Conservation (phyloP, 2,797 vertebrate species). For the Tinamus major region DNA sequence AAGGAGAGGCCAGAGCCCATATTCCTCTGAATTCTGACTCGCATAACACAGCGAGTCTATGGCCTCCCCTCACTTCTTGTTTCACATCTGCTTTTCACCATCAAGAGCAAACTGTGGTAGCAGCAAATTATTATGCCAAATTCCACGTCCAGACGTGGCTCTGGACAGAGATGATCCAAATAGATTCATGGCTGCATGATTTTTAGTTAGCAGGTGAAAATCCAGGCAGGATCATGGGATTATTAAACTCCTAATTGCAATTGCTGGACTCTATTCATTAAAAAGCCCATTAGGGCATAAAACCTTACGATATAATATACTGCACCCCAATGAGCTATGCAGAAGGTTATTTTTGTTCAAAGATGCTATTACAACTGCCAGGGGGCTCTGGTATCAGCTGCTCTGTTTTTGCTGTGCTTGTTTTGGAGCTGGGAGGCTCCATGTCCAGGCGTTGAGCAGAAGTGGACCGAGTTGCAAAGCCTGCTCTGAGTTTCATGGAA, state of each 20-base stretch:
- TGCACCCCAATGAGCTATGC: not conserved
- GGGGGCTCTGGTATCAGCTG: not conserved
- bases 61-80: not conserved
- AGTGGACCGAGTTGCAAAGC: accelerated
- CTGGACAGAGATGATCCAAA: not conserved
- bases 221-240: not conserved
- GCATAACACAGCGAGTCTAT: not conserved
- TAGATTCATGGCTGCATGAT: not conserved
- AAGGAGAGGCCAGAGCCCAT: not conserved
- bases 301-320: not conserved
- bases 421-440: accelerated
- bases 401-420: not conserved
- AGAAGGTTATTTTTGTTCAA: not conserved
- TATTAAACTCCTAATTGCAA: not conserved
- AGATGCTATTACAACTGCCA: not conserved
- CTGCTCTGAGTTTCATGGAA: not conserved
- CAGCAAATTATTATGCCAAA: not conserved
- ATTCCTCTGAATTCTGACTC: not conserved
- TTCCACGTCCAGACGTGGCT: not conserved
- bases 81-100: not conserved
- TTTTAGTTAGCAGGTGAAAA: not conserved
- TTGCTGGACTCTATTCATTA: not conserved
- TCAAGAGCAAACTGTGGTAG: not conserved
- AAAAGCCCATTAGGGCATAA: not conserved
- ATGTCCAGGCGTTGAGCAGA: not conserved